A percentile compares a stretch with the other conserved stretches of the same genome.
phyloP scores from a whole-genome alignment of 2,113 vertebrate species.

The Phalacrocorax carbo region DNA sequence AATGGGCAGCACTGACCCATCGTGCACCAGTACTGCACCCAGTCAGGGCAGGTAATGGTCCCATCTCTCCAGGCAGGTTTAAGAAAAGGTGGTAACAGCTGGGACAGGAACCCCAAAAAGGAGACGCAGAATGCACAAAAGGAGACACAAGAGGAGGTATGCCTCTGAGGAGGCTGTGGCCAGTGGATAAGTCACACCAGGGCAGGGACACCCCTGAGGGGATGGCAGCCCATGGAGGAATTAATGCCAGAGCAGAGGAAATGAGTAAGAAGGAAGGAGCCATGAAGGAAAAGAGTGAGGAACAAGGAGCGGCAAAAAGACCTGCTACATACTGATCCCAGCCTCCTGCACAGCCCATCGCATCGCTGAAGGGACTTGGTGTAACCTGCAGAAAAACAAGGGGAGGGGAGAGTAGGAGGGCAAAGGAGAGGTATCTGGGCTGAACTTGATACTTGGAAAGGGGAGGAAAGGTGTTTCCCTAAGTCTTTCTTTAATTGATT shows the following conservation, averaged over 20 bases:
- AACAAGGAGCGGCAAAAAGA: background rate
- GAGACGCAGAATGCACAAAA: background rate
- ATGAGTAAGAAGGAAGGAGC: background rate
- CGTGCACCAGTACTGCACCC: background rate
- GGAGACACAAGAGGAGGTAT: background rate
- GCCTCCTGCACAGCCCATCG: background rate
- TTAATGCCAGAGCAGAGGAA: background rate
- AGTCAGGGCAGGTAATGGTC: background rate
- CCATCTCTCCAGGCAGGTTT: background rate
- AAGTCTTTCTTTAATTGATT: background rate
- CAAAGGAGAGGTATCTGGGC: background rate
- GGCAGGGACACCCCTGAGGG: rapidly evolving
- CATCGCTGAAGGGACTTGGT: background rate
- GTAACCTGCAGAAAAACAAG: background rate
- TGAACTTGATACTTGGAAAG: background rate
- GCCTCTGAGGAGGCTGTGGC: background rate
- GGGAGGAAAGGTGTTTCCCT: background rate
- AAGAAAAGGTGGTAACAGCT: background rate
- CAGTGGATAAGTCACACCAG: background rate
- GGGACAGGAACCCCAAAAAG: background rate
- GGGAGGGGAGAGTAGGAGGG: background rate
- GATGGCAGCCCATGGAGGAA: background rate
- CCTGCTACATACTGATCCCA: background rate
- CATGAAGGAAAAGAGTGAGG: background rate
- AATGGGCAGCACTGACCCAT: background rate